Base-by-base conservation (phyloP, 2,113 vertebrate species). In the Clarias batrachus region DNA sequence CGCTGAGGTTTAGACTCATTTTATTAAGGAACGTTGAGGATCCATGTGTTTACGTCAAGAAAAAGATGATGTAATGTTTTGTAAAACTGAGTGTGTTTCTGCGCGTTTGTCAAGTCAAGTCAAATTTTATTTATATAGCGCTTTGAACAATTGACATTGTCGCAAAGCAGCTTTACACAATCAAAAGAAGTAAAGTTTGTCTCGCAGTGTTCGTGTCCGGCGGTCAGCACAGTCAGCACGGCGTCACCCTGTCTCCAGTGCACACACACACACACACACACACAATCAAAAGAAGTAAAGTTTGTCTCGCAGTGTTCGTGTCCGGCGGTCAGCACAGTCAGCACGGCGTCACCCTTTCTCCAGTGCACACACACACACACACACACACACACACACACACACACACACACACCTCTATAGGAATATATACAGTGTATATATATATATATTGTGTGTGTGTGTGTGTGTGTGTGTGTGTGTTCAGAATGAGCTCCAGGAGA, bases 401-500 rank as follows among this genome's bases (percentile, higher is more conserved):
- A 41, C 37, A 41, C 37, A 41, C 37, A 41, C 37, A 41, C 41
- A 41, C 4, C 41, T 41, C 41, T 41, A 41, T 41, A 41, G 41
- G 41, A 4, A 41, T 41, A 48, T 48, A 48, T 33, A 33, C 30
- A 33, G 30, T 48, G 0, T 48, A 48, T 41, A 48, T 48, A 8
- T 48, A 8, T 48, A 8, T 48, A 9, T 8, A 9, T 0, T 41
- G 63, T 71, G 41, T 74, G 10, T 85, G 37, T 88, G 8, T 71
- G 70, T 80, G 33, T 81, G 37, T 73, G 9, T 80, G 77, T 85
- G 19, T 71, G 27, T 68, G 21, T 77, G 21, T 77, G 9, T 12
- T 19, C 87, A 97, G 96, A 92, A 83, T 23, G 95, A 97, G 83
- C 94, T 96, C 81, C 90, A 71, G 81, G 88, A 93, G 30, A 95